These are phyloP conservation scores for Aphelenchoides besseyi DNA, from an alignment of 1,140 invertebrate genomes.

Conservation along the genomic window DNA sequence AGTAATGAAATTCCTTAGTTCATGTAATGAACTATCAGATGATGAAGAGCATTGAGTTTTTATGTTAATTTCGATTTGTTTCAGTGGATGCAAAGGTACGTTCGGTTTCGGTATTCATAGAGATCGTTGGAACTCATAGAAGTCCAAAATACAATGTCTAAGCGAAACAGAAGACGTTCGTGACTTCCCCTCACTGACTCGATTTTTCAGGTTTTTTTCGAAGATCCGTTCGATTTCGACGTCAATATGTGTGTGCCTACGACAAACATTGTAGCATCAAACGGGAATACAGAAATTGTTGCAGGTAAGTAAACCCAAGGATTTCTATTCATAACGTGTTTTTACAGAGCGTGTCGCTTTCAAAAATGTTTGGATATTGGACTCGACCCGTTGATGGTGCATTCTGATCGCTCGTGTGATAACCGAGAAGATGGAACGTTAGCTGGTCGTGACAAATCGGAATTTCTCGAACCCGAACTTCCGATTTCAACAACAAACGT, in stretches of 20 bases:
- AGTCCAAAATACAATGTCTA: background rate
- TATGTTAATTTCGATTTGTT: background rate
- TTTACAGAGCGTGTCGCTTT: constrained; percentile 15
- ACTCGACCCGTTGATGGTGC: constrained; percentile 6
- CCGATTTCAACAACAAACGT: background rate
- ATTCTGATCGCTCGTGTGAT: constrained; percentile 5
- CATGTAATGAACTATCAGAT: too few species aligned
- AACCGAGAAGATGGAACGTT: background rate
- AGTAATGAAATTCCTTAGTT: too few species aligned
- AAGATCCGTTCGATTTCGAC: constrained; percentile 32
- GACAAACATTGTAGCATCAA: constrained; percentile 32
- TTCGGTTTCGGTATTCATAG: too few species aligned
- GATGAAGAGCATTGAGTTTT: too few species aligned
- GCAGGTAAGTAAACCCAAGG: background rate
- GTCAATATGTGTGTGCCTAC: constrained; percentile 32
- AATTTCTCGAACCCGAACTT: constrained; percentile 10
- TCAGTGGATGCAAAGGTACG: background rate
- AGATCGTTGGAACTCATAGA: too few species aligned
- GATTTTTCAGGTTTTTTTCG: constrained; percentile 31
- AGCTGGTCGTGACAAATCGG: constrained; percentile 4
- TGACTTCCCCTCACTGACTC: background rate
- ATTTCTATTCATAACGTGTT: constrained; percentile 7
- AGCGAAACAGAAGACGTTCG: background rate
- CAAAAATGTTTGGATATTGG: constrained; percentile 17
- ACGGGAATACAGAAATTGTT: constrained; percentile 8